A percentile compares a stretch with the other conserved stretches of the same genome.
Conservation (phyloP, 2,797 vertebrate genomes). For the Echiichthys vipera region DNA sequence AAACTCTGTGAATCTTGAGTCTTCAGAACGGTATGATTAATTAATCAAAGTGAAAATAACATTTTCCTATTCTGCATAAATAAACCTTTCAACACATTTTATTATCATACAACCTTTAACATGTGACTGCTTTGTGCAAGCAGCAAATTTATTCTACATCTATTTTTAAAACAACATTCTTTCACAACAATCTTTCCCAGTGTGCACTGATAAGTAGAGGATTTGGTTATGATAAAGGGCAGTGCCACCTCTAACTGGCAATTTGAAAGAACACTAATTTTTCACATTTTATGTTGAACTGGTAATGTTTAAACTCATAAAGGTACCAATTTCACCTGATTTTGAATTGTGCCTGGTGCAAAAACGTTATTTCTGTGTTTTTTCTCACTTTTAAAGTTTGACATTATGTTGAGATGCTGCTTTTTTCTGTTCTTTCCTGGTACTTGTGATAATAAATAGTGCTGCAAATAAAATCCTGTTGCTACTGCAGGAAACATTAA, state of each 20-base stretch:
- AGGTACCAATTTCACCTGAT: background rate
- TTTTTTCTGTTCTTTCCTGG: background rate
- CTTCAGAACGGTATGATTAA: background rate
- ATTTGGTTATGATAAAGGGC: background rate
- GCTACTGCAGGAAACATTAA: conserved; percentile 1
- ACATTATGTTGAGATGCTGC: background rate
- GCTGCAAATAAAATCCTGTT: conserved; percentile 3
- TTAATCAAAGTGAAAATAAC: conserved; percentile 15
- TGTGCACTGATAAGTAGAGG: background rate
- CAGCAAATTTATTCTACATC: conserved; percentile 2
- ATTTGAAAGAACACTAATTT: conserved; percentile 1
- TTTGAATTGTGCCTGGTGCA: background rate
- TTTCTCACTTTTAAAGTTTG: background rate
- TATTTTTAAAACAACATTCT: too few species aligned
- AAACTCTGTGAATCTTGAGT: background rate
- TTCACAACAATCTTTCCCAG: background rate
- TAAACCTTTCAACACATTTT: conserved; percentile 6
- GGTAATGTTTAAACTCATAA: background rate
- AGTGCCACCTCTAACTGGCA: background rate
- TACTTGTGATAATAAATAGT: background rate
- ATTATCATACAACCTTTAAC: background rate
- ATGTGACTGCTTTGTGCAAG: background rate
- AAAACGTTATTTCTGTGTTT: background rate
- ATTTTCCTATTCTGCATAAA: background rate
- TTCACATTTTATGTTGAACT: background rate